These are phyloP conservation scores for Tridacna crocea DNA, from an alignment of 2,888 invertebrate genomes.

Conservation along the genomic window DNA sequence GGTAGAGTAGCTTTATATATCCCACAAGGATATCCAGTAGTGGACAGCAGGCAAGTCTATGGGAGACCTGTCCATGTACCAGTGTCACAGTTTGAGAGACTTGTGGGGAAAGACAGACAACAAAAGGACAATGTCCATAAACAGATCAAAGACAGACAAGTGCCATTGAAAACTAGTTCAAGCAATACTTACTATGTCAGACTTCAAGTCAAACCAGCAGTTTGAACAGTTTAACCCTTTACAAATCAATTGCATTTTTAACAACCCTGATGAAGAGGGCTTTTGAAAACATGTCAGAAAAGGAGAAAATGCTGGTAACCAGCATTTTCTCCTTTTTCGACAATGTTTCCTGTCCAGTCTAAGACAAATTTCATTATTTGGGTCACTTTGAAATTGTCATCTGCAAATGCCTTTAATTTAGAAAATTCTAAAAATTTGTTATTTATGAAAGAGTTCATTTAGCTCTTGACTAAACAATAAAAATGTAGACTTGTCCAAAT, in stretches of 20 bases:
- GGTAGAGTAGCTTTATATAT: background rate
- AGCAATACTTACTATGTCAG: slow-evolving; percentile 3
- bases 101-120: background rate
- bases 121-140: slow-evolving; percentile 6
- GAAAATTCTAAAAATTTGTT: no score
- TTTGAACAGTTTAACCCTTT: background rate
- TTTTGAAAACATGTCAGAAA: background rate
- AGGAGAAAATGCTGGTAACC: slow-evolving; percentile 1
- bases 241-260: background rate
- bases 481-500: no score
- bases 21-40: background rate
- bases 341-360: no score
- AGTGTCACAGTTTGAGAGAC: background rate
- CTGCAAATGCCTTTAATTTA: no score
- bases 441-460: no score
- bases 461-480: no score
- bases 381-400: no score
- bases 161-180: background rate
- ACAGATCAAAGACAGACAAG: background rate
- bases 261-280: background rate
- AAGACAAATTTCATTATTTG: no score
- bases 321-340: no score
- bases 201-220: background rate
- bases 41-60: background rate
- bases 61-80: background rate